phyloP scores from a whole-genome alignment of 2,888 invertebrate genomes.

The Atrina japonica region DNA sequence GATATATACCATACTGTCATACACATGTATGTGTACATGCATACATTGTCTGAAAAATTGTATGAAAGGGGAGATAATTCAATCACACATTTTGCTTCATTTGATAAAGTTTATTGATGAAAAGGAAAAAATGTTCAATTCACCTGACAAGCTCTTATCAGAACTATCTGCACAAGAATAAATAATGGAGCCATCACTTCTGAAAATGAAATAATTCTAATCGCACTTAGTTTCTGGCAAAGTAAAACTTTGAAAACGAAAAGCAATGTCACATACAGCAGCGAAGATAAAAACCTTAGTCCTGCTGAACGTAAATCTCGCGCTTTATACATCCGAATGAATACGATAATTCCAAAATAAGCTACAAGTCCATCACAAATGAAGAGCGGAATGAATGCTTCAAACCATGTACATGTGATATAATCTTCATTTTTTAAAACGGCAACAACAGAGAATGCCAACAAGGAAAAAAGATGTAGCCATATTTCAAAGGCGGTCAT shows the following conservation, averaged over 20 bases:
- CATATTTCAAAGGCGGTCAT: constrained; percentile 97
- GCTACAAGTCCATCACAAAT: constrained; percentile 94
- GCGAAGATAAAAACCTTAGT: constrained; percentile 90
- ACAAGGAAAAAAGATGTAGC: constrained; percentile 91
- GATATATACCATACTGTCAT: too few species aligned
- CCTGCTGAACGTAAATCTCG: constrained; percentile 84
- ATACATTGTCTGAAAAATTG: too few species aligned
- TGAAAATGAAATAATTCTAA: constrained; percentile 91
- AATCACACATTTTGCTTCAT: too few species aligned
- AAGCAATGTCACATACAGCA: constrained; percentile 90
- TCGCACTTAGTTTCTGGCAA: constrained; percentile 92
- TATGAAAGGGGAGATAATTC: too few species aligned
- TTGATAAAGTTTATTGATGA: too few species aligned
- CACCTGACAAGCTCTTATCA: constrained; percentile 95
- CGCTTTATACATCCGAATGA: constrained; percentile 94
- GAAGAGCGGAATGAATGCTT: constrained; percentile 94
- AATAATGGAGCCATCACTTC: constrained; percentile 96
- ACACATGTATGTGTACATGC: background rate
- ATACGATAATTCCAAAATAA: constrained; percentile 97
- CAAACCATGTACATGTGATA: constrained; percentile 89
- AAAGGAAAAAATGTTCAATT: too few species aligned
- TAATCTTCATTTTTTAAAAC: constrained; percentile 89
- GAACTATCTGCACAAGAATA: constrained; percentile 92
- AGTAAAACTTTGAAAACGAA: constrained; percentile 95
- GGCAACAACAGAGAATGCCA: constrained; percentile 91